Evolutionary conservation across 2,113 vertebrate species (phyloP).

Genomic region (Salvelinus sp.): DNA sequence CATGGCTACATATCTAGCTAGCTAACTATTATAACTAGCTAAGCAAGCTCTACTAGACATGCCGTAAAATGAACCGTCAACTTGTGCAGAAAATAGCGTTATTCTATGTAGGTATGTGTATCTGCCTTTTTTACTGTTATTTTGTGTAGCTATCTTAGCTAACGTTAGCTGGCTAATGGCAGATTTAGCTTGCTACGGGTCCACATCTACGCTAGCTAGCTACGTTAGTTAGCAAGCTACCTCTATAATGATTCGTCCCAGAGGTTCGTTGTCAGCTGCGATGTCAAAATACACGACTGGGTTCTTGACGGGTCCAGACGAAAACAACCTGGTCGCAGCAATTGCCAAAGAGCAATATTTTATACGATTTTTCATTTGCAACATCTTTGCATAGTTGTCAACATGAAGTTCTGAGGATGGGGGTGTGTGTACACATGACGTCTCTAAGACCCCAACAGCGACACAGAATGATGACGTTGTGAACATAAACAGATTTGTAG

Average conservation of each 20-base stretch:
- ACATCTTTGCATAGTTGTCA: constrained; percentile 49
- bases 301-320: constrained; percentile 63
- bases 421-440: constrained; percentile 43
- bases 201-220: neutral
- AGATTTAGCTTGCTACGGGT: too few species aligned
- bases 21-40: neutral
- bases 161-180: neutral
- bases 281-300: constrained; percentile 86
- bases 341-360: constrained; percentile 63
- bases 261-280: constrained; percentile 80
- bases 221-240: constrained; percentile 52
- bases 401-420: neutral
- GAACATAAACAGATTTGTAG: too few species aligned
- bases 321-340: constrained; percentile 55
- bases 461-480: neutral
- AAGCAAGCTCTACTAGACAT: neutral
- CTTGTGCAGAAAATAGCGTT: neutral
- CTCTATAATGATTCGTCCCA: constrained; percentile 86
- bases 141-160: neutral
- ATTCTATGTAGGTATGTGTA: neutral
- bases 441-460: constrained; percentile 6
- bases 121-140: neutral
- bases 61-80: neutral
- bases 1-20: too few species aligned
- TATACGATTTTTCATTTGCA: constrained; percentile 65